Evolutionary conservation across 2,888 invertebrate genomes (phyloP), one percentile per base, ranked within the genome.

Genomic region (Cepaea hortensis): DNA sequence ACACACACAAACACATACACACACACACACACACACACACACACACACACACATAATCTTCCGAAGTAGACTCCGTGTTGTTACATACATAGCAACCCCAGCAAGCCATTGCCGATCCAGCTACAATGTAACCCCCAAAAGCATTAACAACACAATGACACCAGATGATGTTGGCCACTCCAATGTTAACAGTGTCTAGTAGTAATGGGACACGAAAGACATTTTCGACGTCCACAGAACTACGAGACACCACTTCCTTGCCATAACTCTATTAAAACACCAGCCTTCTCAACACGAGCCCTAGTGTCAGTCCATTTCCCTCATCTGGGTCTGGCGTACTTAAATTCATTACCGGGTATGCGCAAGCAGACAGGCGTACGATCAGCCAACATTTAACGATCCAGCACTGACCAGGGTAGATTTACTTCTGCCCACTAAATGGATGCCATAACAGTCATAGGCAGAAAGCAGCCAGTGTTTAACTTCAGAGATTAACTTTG

Each of bases 191-290:
- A 4, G 15, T 7, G 46, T 75, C 75, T 75, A 48, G 65, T 50
- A 48, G 20, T 76, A 4, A 46, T 5, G 48, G 48, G 48, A 15
- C 18, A 11, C 15, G 48, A 75, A 75, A 18, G 48, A 75, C 9
- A 48, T 75, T 5, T 68, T 18, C 15, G 11, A 75, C 48, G 76
- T 76, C 76, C 6, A 76, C 20, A 76, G 48, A 77, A 6, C 4
- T 7, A 11, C 7, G 13, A 50, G n/a, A 77, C 20, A 7, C 55
- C n/a, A 55, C 55, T 55, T 18, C 11, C 77, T n/a, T 5, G 4
- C 79, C 61, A 35, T 79, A 79, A 79, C 35, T 62, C 13, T 15
- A 62, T 79, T 79, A 79, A 79, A 79, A 62, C 62, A 62, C 46
- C 35, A 11, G 79, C 4, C 11, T 15, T 55, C 11, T 62, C 15